Evolutionary conservation across 2,113 vertebrate species (phyloP).

Genomic region (Seriola dumerili): DNA sequence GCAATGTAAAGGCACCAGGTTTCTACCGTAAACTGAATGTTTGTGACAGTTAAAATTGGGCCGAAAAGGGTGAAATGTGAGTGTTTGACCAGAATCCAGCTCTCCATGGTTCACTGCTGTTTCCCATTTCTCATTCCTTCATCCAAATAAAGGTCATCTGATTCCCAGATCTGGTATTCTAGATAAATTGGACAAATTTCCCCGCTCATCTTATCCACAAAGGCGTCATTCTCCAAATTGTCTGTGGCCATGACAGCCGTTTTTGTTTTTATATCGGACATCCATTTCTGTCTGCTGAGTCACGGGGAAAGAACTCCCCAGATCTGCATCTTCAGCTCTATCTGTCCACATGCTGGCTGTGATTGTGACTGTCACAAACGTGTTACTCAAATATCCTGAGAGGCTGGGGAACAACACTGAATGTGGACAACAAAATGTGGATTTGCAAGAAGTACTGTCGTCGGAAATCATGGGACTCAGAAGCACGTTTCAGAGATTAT

Average conservation of each 20-base stretch:
- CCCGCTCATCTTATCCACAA: slow-evolving; percentile 44
- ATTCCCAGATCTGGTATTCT: slow-evolving; percentile 45
- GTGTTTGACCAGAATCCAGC: neutral
- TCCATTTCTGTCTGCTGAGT: slow-evolving; percentile 63
- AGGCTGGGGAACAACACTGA: neutral
- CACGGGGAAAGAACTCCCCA: slow-evolving; percentile 34
- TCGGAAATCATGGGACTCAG: neutral
- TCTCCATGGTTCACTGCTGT: neutral
- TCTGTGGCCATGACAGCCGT: slow-evolving; percentile 54
- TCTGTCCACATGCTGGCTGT: neutral
- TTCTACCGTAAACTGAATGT: neutral
- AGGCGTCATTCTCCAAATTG: slow-evolving; percentile 48
- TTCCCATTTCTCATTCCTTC: slow-evolving; percentile 30
- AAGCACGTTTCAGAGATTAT: neutral
- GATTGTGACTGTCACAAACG: neutral
- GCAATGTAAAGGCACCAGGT: neutral
- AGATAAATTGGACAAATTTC: slow-evolving; percentile 10
- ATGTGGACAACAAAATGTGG: neutral
- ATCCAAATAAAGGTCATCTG: slow-evolving; percentile 54
- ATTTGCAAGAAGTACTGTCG: neutral
- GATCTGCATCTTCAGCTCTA: slow-evolving; percentile 8
- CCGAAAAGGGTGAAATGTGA: neutral
- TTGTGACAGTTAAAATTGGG: neutral
- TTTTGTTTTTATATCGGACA: slow-evolving; percentile 53
- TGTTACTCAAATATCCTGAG: neutral